Evolutionary conservation across 2,113 vertebrate species (phyloP).

Genomic region (Pardalotus punctatus): DNA sequence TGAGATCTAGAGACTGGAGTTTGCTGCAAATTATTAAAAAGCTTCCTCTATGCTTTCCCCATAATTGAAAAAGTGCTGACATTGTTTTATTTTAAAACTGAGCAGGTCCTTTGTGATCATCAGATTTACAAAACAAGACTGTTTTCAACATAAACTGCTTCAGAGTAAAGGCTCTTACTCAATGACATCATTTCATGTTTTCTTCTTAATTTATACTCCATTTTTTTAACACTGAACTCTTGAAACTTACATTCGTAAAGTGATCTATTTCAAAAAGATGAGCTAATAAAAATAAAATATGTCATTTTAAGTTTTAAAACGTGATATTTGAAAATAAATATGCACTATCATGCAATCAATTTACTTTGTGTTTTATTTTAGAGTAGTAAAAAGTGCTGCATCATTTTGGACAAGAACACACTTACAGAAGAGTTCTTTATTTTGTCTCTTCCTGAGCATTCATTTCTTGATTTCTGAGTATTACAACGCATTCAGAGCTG

Average conservation of each 20-base stretch:
- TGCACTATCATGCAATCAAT: not conserved
- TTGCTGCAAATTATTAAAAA: not conserved
- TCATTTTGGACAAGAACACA: not conserved
- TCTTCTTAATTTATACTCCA: not conserved
- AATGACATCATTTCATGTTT: not conserved
- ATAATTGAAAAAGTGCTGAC: not conserved
- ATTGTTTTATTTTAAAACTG: not conserved
- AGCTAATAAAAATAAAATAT: not conserved
- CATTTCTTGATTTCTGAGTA: not conserved
- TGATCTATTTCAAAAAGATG: rapidly evolving
- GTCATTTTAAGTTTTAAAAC: not conserved
- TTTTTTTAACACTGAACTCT: not conserved
- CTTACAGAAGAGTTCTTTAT: rapidly evolving
- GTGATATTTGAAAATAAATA: not conserved
- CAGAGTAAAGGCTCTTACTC: not conserved
- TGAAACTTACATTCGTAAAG: not conserved
- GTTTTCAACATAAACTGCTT: not conserved
- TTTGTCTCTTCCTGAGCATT: not conserved
- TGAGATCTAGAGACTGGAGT: not conserved
- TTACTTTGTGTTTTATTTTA: not conserved
- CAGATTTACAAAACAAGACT: not conserved
- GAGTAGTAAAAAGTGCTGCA: not conserved
- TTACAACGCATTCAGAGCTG: not conserved
- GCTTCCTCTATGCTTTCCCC: not conserved
- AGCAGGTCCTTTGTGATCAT: not conserved